These are phyloP conservation scores for Styela clava DNA, from an alignment of 23 tunicate genomes.

Conservation along the genomic window DNA sequence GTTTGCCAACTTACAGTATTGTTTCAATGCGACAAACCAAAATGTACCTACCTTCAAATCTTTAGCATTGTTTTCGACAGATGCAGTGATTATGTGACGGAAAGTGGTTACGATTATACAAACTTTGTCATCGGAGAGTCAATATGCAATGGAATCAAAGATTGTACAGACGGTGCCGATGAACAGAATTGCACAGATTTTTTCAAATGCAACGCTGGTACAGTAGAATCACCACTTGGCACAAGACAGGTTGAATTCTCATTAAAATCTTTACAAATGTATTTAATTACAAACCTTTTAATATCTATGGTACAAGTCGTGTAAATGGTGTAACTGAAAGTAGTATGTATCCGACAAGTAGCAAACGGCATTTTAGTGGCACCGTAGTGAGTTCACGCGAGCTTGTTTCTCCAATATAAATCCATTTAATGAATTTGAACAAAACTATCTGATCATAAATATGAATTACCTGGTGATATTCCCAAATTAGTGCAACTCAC, in stretches of 20 bases:
- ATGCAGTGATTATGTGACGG: too few species aligned
- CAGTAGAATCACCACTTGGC: background rate
- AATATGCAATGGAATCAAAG: conserved; percentile 38
- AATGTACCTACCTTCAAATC: too few species aligned
- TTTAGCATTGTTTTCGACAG: too few species aligned
- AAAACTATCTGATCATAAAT: too few species aligned
- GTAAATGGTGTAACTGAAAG: too few species aligned
- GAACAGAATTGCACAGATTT: conserved; percentile 24
- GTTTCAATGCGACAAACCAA: too few species aligned
- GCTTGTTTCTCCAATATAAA: background rate
- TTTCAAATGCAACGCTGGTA: conserved; percentile 35
- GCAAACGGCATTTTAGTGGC: too few species aligned
- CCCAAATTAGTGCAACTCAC: too few species aligned
- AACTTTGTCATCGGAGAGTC: background rate
- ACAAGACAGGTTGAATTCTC: background rate
- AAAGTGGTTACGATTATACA: background rate
- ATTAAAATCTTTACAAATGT: background rate
- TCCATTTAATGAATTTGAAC: background rate
- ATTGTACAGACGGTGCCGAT: conserved; percentile 34
- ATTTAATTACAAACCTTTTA: background rate
- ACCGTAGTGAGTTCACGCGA: too few species aligned
- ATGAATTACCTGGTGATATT: background rate
- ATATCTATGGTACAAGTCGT: background rate
- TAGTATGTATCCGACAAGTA: too few species aligned
- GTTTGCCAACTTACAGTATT: too few species aligned